These are phyloP conservation scores for Leptestheria dahalacensis DNA, from an alignment of 1,140 invertebrate genomes.

Conservation along the genomic window DNA sequence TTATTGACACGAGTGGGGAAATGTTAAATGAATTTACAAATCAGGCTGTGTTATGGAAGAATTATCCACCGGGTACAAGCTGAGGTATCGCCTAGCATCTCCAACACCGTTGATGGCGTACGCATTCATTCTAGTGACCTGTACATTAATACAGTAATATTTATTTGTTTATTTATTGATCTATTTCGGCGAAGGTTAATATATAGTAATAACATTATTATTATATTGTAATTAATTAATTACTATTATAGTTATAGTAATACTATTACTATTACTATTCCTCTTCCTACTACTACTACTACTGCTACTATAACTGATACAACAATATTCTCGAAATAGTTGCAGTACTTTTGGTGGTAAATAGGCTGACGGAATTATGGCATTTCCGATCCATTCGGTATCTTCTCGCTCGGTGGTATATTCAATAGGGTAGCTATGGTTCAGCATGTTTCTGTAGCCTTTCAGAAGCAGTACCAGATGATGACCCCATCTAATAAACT, in stretches of 20 bases:
- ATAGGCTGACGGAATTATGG: background rate
- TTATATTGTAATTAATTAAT: too few relatives aligned
- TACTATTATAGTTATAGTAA: too few relatives aligned
- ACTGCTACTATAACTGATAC: too few relatives aligned
- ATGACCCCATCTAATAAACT: background rate
- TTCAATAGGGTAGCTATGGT: slow-evolving; percentile 26
- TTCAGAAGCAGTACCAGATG: background rate
- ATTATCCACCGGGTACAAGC: slow-evolving; percentile 32
- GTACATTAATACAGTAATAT: too few relatives aligned
- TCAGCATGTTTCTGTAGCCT: background rate
- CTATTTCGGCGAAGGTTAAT: too few relatives aligned
- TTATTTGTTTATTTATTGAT: too few relatives aligned
- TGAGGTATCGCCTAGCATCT: slow-evolving; percentile 30
- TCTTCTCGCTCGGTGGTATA: background rate
- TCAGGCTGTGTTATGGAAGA: slow-evolving; percentile 30
- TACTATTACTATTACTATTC: too few relatives aligned
- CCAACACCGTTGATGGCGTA: slow-evolving; percentile 39
- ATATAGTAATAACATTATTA: too few relatives aligned
- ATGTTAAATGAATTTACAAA: slow-evolving; percentile 27
- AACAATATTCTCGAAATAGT: too few relatives aligned
- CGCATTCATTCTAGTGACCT: slow-evolving; percentile 35
- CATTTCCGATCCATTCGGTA: background rate
- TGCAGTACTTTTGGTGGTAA: slow-evolving; percentile 21
- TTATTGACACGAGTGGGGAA: too few relatives aligned
- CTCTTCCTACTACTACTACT: too few relatives aligned